phyloP scores from a whole-genome alignment of 2,888 invertebrate species.

The Lumbricus terrestris region DNA sequence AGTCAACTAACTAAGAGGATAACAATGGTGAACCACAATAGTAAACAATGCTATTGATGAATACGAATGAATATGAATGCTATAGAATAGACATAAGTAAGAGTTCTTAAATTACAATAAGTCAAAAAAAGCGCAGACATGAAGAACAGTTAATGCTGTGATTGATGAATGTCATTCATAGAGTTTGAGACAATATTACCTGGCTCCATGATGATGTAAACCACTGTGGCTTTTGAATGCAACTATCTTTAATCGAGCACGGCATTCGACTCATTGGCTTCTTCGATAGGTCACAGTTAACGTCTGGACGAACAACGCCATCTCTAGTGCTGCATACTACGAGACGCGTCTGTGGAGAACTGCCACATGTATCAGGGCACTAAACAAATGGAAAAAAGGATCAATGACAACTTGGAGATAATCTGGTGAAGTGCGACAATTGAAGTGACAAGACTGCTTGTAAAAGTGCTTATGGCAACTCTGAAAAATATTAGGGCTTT shows the following conservation, averaged over 20 bases:
- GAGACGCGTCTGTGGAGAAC: conserved; percentile 32
- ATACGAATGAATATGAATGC: too few species aligned
- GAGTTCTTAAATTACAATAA: too few species aligned
- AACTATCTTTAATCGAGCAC: conserved; percentile 22
- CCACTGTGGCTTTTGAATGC: conserved; percentile 31
- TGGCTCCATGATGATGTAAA: conserved; percentile 74
- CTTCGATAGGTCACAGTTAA: conserved; percentile 31
- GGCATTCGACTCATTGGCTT: conserved; percentile 24
- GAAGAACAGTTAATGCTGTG: too few species aligned
- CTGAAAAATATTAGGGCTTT: background rate
- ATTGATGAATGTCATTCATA: too few species aligned
- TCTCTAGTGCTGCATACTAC: conserved; percentile 35
- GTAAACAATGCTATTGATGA: too few species aligned
- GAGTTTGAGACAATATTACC: background rate
- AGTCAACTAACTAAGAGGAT: too few species aligned
- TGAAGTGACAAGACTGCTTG: too few species aligned
- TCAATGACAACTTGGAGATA: background rate
- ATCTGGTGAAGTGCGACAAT: background rate
- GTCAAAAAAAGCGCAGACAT: too few species aligned
- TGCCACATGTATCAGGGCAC: conserved; percentile 23
- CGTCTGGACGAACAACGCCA: conserved; percentile 30
- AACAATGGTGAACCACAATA: too few species aligned
- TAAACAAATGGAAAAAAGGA: background rate
- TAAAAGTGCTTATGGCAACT: background rate
- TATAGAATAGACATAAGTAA: too few species aligned